These are phyloP conservation scores for Elegia similella DNA, from an alignment of 2,888 invertebrate species.

Conservation along the genomic window DNA sequence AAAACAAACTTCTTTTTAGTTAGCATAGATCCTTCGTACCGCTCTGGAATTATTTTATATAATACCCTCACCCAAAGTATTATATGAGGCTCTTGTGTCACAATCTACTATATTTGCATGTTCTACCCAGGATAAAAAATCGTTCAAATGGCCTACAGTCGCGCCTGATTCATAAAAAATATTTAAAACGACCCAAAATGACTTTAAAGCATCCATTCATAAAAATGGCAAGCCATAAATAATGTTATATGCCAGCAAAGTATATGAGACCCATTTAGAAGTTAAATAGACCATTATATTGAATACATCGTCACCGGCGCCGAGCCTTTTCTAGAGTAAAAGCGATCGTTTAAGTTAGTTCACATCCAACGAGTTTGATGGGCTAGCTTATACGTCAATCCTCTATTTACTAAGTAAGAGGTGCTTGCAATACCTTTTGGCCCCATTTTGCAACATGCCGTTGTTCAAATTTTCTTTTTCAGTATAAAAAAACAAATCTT, in stretches of 20 bases:
- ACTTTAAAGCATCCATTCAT: conserved; percentile 3
- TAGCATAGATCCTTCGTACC: too few relatives aligned
- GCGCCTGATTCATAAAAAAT: not conserved
- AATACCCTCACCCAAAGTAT: too few relatives aligned
- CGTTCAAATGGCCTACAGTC: not conserved
- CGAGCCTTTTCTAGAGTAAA: conserved; percentile 7
- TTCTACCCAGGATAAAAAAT: not conserved
- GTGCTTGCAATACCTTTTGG: too few relatives aligned
- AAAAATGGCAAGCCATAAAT: conserved; percentile 4
- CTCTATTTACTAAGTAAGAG: too few relatives aligned
- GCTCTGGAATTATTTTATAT: too few relatives aligned
- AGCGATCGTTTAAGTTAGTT: conserved; percentile 8
- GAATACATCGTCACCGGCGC: conserved; percentile 11
- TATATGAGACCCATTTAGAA: conserved; percentile 1
- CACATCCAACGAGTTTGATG: not conserved
- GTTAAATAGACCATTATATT: conserved; percentile 15
- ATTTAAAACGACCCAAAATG: not conserved
- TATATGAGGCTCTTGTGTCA: too few relatives aligned
- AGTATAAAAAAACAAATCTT: too few relatives aligned
- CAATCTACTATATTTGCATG: not conserved
- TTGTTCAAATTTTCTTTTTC: too few relatives aligned
- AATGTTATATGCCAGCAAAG: conserved; percentile 5
- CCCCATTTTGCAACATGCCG: too few relatives aligned
- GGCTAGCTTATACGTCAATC: not conserved
- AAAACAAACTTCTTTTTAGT: too few relatives aligned